These are phyloP conservation scores for Acanthococcus lagerstroemiae DNA, from an alignment of 2,888 invertebrate genomes.

Conservation along the genomic window DNA sequence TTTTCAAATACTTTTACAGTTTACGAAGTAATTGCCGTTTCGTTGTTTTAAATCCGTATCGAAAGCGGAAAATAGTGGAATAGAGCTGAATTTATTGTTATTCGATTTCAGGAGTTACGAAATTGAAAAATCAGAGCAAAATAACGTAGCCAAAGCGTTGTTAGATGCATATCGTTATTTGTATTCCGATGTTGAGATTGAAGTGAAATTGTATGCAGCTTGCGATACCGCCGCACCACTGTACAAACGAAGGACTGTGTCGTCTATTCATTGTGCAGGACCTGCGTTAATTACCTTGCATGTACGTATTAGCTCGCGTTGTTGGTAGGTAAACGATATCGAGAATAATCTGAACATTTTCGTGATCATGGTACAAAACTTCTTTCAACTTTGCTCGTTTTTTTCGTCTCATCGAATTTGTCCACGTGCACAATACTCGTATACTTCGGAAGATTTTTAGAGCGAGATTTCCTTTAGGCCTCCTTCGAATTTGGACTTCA, in stretches of 20 bases:
- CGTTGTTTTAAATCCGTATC: no score
- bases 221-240: slow-evolving; percentile 42
- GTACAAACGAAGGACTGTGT: slow-evolving; percentile 11
- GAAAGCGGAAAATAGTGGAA: no score
- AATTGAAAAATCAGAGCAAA: slow-evolving; percentile 53
- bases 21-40: slow-evolving; percentile 21
- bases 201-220: slow-evolving; percentile 47
- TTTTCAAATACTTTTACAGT: slow-evolving; percentile 15
- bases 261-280: slow-evolving; percentile 47
- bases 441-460: no score
- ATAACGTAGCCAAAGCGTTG: slow-evolving; percentile 55
- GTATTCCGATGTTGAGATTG: slow-evolving; percentile 47
- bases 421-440: no score
- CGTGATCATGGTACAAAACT: not conserved
- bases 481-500: no score
- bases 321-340: no score
- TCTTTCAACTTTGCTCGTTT: not conserved
- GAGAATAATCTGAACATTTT: not conserved
- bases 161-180: slow-evolving; percentile 52
- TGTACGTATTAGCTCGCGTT: no score
- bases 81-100: not conserved
- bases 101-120: slow-evolving; percentile 49
- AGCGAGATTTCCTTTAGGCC: no score
- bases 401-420: not conserved
- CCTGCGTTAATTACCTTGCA: slow-evolving; percentile 50